Percentiles rank a stretch among this genome's conserved stretches.
These are phyloP conservation scores for Zaprionus nigranus DNA, from an alignment of 1,140 invertebrate genomes.

Conservation along the genomic window DNA sequence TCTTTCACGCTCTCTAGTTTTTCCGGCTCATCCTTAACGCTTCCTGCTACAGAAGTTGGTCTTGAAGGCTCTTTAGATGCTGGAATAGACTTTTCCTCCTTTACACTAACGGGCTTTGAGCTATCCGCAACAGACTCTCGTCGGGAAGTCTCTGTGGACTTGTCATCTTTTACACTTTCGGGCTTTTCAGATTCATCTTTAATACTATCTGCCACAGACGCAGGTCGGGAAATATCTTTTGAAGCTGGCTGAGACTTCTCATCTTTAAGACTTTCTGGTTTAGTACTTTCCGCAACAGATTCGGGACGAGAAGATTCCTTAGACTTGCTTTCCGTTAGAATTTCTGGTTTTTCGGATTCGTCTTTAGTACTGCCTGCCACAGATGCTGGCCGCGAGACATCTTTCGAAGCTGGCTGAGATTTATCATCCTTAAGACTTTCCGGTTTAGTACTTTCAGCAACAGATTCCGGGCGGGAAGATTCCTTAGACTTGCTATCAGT, in stretches of 20 bases:
- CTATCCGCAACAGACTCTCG: slow-evolving; percentile 20
- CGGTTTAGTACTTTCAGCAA: slow-evolving; percentile 6
- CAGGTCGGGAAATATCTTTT: slow-evolving; percentile 36
- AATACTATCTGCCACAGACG: slow-evolving; percentile 32
- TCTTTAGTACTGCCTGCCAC: slow-evolving; percentile 27
- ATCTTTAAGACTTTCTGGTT: slow-evolving; percentile 32
- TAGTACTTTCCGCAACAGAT: slow-evolving; percentile 11
- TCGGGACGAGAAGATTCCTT: slow-evolving; percentile 29
- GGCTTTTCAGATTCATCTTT: slow-evolving; percentile 10
- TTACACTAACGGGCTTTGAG: slow-evolving; percentile 23
- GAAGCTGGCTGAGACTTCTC: slow-evolving; percentile 44
- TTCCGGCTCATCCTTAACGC: slow-evolving; percentile 16
- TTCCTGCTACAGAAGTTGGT: slow-evolving; percentile 31
- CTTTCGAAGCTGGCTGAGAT: neutral
- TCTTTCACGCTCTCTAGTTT: slow-evolving; percentile 16
- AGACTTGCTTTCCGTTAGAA: slow-evolving; percentile 25
- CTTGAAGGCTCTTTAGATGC: slow-evolving; percentile 43
- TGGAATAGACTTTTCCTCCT: slow-evolving; percentile 41
- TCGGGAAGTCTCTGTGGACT: slow-evolving; percentile 31
- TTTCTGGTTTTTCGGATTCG: slow-evolving; percentile 28
- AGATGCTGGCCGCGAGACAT: slow-evolving; percentile 9
- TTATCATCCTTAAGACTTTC: slow-evolving; percentile 5
- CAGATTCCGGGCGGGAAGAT: slow-evolving; percentile 36
- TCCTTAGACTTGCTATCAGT: slow-evolving; percentile 19
- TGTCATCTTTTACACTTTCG: slow-evolving; percentile 14